Evolutionary conservation across 2,797 vertebrate species (phyloP).

Genomic region (Poecilia picta): DNA sequence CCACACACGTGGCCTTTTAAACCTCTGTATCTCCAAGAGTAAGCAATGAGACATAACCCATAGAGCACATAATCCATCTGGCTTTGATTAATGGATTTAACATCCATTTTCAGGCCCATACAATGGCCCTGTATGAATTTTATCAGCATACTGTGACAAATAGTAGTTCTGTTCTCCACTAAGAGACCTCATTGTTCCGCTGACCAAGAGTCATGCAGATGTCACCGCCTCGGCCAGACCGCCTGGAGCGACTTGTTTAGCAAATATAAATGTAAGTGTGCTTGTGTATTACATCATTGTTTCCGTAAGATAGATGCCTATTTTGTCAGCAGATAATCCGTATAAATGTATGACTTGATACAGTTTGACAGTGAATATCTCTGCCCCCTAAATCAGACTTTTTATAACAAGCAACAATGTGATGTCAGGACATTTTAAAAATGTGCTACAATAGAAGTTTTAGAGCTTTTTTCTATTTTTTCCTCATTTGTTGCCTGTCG

Average conservation of each 20-base stretch:
- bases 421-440: background rate
- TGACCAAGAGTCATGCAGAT: constrained; percentile 71
- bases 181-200: constrained; percentile 81
- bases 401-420: background rate
- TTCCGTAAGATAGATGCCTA: constrained; percentile 65
- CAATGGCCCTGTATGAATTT: constrained; percentile 79
- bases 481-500: background rate
- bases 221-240: constrained; percentile 69
- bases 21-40: constrained; percentile 63
- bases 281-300: constrained; percentile 76
- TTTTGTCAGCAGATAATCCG: constrained; percentile 70
- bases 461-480: no score
- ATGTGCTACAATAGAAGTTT: background rate
- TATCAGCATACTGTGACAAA: constrained; percentile 84
- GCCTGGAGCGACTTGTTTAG: constrained; percentile 66
- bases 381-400: constrained; percentile 34
- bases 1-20: constrained; percentile 61
- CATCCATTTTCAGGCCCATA: constrained; percentile 75
- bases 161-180: constrained; percentile 82
- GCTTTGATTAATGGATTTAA: constrained; percentile 77
- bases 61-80: constrained; percentile 72
- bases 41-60: constrained; percentile 62
- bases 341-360: constrained; percentile 72
- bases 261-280: constrained; percentile 75
- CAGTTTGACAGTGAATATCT: constrained; percentile 58